Conservation (phyloP, 2,888 invertebrate species). For the Nemotelus pantherinus region DNA sequence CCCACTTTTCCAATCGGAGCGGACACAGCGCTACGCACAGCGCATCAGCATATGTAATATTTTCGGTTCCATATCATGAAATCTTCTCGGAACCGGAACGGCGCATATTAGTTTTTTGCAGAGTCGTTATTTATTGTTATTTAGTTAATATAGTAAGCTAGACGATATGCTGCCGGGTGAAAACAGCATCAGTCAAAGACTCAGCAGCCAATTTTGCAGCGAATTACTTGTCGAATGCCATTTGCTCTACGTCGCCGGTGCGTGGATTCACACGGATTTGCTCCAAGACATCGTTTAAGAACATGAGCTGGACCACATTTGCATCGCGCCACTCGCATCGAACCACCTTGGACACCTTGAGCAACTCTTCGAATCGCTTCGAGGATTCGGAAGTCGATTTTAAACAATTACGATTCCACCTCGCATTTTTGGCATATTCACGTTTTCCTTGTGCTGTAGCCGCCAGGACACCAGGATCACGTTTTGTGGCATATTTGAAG, state of each 20-base stretch:
- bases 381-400: conserved; percentile 78
- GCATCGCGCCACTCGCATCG: conserved; percentile 77
- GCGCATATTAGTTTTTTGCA: no score
- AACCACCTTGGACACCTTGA: conserved; percentile 74
- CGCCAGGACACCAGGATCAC: conserved; percentile 46
- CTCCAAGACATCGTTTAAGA: conserved; percentile 81
- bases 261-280: conserved; percentile 76
- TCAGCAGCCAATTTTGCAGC: conserved; percentile 70
- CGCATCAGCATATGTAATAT: no score
- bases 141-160: no score
- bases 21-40: no score
- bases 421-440: conserved; percentile 64
- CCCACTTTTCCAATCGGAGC: no score
- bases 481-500: conserved; percentile 72
- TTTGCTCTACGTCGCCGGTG: conserved; percentile 79
- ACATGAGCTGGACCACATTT: conserved; percentile 73
- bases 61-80: no score
- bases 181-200: no score
- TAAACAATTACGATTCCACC: conserved; percentile 75
- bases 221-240: conserved; percentile 86
- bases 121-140: no score
- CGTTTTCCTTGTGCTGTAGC: conserved; percentile 57
- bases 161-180: no score
- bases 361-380: conserved; percentile 81
- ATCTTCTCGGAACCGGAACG: no score